Base-by-base conservation (phyloP, 2,797 vertebrate genomes). In the Sphenopsis melanotis region DNA sequence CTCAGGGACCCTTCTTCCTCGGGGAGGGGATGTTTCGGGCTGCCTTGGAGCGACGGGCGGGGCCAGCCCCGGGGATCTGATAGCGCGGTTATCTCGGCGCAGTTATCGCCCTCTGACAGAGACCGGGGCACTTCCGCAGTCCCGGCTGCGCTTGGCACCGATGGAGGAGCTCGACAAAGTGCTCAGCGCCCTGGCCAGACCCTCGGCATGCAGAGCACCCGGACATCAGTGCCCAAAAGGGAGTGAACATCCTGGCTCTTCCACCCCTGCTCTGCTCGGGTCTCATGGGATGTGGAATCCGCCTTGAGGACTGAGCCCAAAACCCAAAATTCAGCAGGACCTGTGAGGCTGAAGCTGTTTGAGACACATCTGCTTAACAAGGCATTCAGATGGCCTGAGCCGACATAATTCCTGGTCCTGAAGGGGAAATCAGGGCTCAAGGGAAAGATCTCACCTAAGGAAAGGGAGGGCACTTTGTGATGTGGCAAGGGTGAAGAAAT, bases 191-290 rank as follows among this genome's bases (percentile, higher is more conserved):
- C 30, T 2, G 2, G 8, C 1, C 32, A 52, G n/a, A 29, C n/a
- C 23, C 3, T 4, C 7, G 27, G 44, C 11, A 6, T 1, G 76
- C 53, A 36, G 12, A 82, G 50, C 34, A 39, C 50, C 13, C 11
- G 6, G n/a, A 37, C 13, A 4, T 17, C 5, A 1, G 36, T 7
- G 59, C 13, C 7, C 3, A 65, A 59, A 64, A 61, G 9, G 46
- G 23, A 70, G 49, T 2, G 2, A 64, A 57, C 8, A 3, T 15
- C 37, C 15, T 1, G 0, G 49, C 14, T 80, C 68, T 57, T 70
- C 66, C 39, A 24, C 5, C 19, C 24, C 60, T 0, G 3, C n/a
- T 68, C 63, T 41, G 27, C 50, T 55, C 0, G 0, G 9, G 11
- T 74, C 55, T 65, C 50, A 3, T 1, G 50, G 2, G 2, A 11